Evolutionary conservation across 2,888 invertebrate genomes (phyloP).

Genomic region (Serripes groenlandicus): DNA sequence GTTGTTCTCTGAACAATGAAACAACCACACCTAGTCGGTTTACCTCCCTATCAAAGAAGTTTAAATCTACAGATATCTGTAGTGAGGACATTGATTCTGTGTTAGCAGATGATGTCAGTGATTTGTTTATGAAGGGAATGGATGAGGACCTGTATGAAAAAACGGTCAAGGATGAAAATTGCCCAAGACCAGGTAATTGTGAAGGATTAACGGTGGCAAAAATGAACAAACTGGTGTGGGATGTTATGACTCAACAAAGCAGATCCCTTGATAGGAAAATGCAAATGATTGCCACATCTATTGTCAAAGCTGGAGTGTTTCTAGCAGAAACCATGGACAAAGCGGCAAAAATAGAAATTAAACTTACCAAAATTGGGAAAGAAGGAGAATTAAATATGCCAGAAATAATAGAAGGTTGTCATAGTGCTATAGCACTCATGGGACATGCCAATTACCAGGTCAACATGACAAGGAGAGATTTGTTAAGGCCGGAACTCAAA

Average conservation of each 20-base stretch:
- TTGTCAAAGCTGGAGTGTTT: constrained; percentile 12
- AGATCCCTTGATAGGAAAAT: neutral
- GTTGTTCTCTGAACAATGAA: too few species aligned
- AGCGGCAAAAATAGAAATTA: neutral
- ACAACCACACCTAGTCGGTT: constrained; percentile 6
- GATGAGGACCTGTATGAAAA: neutral
- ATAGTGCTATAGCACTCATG: constrained; percentile 8
- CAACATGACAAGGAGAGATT: too few species aligned
- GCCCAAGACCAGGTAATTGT: constrained; percentile 9
- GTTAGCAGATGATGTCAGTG: neutral
- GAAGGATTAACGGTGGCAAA: neutral
- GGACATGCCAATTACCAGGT: constrained; percentile 15
- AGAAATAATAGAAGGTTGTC: too few species aligned
- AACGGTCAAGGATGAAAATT: constrained; percentile 5
- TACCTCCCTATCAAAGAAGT: neutral
- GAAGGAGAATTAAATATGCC: too few species aligned
- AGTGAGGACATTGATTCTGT: neutral
- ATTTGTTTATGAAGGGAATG: constrained; percentile 6
- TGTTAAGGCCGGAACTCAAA: too few species aligned
- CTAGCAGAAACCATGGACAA: too few species aligned
- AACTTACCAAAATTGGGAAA: too few species aligned
- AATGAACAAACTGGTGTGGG: neutral
- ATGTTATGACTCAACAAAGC: neutral
- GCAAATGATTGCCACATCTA: neutral
- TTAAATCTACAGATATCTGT: constrained; percentile 1